phyloP scores from a whole-genome alignment of 2,888 invertebrate species.

The Buathra laborator region DNA sequence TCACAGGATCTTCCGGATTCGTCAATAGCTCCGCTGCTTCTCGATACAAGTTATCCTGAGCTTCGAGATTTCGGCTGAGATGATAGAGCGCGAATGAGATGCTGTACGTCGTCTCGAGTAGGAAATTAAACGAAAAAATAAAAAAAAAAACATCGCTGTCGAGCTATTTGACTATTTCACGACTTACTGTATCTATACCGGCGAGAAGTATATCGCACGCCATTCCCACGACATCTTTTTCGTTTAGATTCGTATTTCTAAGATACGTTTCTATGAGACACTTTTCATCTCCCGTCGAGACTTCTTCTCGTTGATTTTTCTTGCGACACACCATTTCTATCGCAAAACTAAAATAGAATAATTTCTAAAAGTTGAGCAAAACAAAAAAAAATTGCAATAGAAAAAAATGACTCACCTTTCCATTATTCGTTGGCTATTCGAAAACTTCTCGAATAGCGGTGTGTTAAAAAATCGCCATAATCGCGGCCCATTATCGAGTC shows the following conservation, averaged over 20 bases:
- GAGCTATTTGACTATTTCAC: neutral
- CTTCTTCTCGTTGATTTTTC: slow-evolving; percentile 85
- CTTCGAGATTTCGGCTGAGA: slow-evolving; percentile 89
- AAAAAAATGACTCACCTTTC: slow-evolving; percentile 86
- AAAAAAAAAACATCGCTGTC: neutral
- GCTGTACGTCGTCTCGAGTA: slow-evolving; percentile 91
- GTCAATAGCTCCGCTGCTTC: slow-evolving; percentile 89
- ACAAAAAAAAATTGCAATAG: neutral
- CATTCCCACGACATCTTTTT: slow-evolving; percentile 93
- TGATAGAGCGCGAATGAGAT: slow-evolving; percentile 93
- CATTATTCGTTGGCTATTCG: slow-evolving; percentile 90
- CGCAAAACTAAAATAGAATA: slow-evolving; percentile 85
- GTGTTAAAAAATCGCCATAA: slow-evolving; percentile 92
- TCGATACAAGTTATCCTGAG: slow-evolving; percentile 89
- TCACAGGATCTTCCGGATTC: slow-evolving; percentile 86
- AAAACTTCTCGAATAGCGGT: slow-evolving; percentile 90
- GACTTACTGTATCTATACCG: slow-evolving; percentile 93
- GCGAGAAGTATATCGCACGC: slow-evolving; percentile 94
- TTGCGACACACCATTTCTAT: slow-evolving; percentile 88
- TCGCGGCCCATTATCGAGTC: slow-evolving; percentile 89
- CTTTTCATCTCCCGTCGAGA: slow-evolving; percentile 75
- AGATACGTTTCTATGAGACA: slow-evolving; percentile 91
- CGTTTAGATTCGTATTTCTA: slow-evolving; percentile 89
- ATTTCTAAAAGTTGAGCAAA: neutral
- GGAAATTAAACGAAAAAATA: slow-evolving; percentile 39